Evolutionary conservation across 2,113 vertebrate species (phyloP).

Genomic region (Chionis minor): DNA sequence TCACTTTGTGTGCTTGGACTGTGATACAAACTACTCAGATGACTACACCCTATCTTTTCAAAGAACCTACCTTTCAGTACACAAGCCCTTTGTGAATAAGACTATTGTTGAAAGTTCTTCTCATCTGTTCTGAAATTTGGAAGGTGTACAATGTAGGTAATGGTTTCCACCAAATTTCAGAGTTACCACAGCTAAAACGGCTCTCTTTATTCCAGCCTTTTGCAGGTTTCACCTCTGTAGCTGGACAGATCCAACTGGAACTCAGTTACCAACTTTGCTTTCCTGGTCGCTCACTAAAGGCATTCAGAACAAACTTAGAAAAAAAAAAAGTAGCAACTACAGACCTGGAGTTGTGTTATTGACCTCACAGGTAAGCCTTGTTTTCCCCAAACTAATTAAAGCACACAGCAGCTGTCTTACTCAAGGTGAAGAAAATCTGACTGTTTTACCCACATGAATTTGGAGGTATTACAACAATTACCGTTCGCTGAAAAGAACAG

Average conservation of each 20-base stretch:
- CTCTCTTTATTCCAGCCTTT: not conserved
- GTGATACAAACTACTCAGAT: not conserved
- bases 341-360: not conserved
- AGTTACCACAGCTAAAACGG: not conserved
- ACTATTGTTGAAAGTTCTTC: not conserved
- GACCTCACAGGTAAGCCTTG: not conserved
- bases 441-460: not conserved
- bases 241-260: not conserved
- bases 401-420: not conserved
- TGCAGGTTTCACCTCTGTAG: not conserved
- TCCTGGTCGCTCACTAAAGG: not conserved
- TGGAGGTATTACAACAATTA: not conserved
- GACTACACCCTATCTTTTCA: not conserved
- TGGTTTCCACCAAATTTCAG: not conserved
- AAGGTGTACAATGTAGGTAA: not conserved
- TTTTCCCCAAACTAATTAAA: not conserved
- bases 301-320: not conserved
- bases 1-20: not conserved
- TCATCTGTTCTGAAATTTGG: conserved; percentile 17
- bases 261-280: not conserved
- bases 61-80: not conserved
- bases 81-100: not conserved
- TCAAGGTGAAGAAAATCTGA: not conserved
- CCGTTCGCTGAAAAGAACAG: not conserved
- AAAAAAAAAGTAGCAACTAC: not conserved